Conservation (phyloP, 2,888 invertebrate species). For the Apamea crenata region DNA sequence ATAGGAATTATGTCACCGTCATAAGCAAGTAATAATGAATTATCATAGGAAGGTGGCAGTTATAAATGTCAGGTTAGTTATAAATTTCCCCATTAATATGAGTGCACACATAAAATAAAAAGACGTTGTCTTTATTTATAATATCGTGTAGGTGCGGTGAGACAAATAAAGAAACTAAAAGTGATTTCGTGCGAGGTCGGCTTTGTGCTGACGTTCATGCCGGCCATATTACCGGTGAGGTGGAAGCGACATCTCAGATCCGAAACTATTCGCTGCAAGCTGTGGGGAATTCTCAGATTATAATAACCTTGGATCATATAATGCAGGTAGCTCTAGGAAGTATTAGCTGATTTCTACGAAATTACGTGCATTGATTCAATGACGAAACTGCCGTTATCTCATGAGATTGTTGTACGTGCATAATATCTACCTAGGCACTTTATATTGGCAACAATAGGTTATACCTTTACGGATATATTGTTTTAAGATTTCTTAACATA, state of each 20-base stretch:
- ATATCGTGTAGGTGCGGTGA: conserved; percentile 75
- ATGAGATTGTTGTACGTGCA: conserved; percentile 21
- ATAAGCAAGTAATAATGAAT: conserved; percentile 39
- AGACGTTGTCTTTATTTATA: conserved; percentile 71
- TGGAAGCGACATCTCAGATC: conserved; percentile 61
- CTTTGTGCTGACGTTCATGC: conserved; percentile 74
- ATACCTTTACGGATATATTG: neutral
- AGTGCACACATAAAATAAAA: conserved; percentile 62
- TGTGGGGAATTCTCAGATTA: conserved; percentile 33
- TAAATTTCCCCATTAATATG: conserved; percentile 54
- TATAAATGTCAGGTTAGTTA: conserved; percentile 57
- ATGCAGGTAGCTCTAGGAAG: conserved; percentile 25
- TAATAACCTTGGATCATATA: conserved; percentile 43
- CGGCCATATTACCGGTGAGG: conserved; percentile 60
- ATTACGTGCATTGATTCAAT: conserved; percentile 8
- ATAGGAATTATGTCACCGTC: conserved; percentile 40
- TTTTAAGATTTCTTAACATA: conserved; percentile 12
- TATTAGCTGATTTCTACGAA: conserved; percentile 34
- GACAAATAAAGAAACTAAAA: conserved; percentile 79
- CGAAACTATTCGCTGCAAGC: conserved; percentile 39
- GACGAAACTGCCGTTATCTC: conserved; percentile 24
- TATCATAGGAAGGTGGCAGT: conserved; percentile 44
- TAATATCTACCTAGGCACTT: neutral
- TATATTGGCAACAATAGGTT: conserved; percentile 10
- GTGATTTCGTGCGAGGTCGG: conserved; percentile 78